Percentiles rank a stretch among this genome's conserved stretches.
These are phyloP conservation scores for Elephas maximus DNA, from an alignment of 2,113 vertebrate genomes.

Conservation along the genomic window DNA sequence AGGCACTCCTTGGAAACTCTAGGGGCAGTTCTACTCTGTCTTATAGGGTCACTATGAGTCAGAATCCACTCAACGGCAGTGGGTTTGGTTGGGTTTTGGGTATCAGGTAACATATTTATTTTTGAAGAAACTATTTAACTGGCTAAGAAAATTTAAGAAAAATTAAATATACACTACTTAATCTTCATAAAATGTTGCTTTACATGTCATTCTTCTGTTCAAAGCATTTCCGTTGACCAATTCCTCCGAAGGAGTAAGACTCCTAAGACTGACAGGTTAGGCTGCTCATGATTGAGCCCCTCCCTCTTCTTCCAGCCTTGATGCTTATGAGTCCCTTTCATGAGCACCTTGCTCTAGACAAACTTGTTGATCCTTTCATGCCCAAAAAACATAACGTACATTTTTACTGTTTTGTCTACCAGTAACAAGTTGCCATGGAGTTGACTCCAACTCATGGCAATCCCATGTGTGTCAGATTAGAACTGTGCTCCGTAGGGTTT, in stretches of 20 bases:
- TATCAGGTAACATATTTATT: conserved; percentile 8
- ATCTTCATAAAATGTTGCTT: background rate
- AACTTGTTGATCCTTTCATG: background rate
- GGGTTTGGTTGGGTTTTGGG: too few relatives aligned
- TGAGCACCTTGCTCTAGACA: background rate
- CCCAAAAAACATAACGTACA: background rate
- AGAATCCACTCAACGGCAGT: too few relatives aligned
- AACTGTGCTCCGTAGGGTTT: too few relatives aligned
- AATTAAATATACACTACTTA: background rate
- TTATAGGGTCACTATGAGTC: too few relatives aligned
- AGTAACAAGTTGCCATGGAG: too few relatives aligned
- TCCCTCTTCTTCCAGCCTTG: background rate
- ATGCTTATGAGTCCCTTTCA: background rate
- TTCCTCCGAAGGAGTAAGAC: background rate
- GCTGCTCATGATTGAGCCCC: background rate
- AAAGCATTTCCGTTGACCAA: background rate
- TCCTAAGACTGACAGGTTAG: too few relatives aligned
- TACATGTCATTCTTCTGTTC: background rate
- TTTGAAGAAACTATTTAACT: conserved; percentile 6
- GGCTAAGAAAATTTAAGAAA: background rate
- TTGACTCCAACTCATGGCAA: too few relatives aligned
- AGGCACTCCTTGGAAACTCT: too few relatives aligned
- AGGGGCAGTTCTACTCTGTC: too few relatives aligned
- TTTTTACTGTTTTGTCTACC: background rate
- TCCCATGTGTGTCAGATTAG: too few relatives aligned